Percentiles rank a stretch among this genome's conserved stretches.
Evolutionary conservation across 2,113 vertebrate genomes (phyloP).

Genomic region (Pelusios castaneus): DNA sequence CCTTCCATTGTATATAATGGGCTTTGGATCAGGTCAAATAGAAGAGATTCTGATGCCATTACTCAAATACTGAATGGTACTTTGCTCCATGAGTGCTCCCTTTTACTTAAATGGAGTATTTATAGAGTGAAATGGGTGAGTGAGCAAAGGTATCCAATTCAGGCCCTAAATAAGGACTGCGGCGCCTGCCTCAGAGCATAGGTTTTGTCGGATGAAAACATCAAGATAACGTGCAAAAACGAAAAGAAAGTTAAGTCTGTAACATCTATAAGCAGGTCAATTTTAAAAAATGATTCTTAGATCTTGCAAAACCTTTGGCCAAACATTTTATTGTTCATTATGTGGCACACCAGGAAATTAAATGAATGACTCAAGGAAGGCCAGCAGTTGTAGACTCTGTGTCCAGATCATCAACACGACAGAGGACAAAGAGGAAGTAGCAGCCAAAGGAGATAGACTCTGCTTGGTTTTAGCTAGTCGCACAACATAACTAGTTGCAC

Average conservation of each 20-base stretch:
- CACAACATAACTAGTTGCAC: not conserved
- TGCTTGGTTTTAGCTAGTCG: not conserved
- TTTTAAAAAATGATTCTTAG: not conserved
- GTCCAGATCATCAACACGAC: not conserved
- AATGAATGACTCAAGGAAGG: not conserved
- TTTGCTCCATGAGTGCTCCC: not conserved
- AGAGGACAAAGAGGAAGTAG: not conserved
- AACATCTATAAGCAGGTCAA: accelerated
- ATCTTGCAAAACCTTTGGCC: not conserved
- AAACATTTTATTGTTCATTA: not conserved
- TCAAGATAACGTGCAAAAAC: not conserved
- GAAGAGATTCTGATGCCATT: not conserved
- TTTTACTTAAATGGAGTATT: not conserved
- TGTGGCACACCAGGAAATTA: not conserved
- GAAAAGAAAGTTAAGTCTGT: not conserved
- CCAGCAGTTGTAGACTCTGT: not conserved
- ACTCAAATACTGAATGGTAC: not conserved
- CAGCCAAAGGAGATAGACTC: not conserved
- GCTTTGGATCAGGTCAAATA: not conserved
- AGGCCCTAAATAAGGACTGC: not conserved
- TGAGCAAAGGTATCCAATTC: not conserved
- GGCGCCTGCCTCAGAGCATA: not conserved
- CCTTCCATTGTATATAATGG: not conserved
- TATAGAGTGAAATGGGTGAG: not conserved
- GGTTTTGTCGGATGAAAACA: accelerated